These are phyloP conservation scores for Periparus ater DNA, from an alignment of 2,797 vertebrate species.

Conservation along the genomic window DNA sequence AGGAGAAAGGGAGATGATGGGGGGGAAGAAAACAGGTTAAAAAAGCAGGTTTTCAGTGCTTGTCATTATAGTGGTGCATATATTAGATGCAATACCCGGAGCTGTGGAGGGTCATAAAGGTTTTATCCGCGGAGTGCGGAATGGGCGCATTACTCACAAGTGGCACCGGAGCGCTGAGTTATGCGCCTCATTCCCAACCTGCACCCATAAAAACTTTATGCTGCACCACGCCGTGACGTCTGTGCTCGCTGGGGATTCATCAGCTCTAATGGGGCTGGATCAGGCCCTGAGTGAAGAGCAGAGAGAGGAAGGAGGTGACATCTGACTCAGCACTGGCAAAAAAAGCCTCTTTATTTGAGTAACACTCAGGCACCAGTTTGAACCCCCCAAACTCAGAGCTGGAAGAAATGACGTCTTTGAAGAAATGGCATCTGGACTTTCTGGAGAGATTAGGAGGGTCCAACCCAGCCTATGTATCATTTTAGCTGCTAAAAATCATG, in stretches of 20 bases:
- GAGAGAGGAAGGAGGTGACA: neutral
- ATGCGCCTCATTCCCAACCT: constrained; percentile 41
- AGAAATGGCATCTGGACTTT: neutral
- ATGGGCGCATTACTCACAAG: constrained; percentile 62
- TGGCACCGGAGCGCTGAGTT: constrained; percentile 48
- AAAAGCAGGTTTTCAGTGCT: constrained; percentile 54
- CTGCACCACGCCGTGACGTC: neutral
- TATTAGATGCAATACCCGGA: constrained; percentile 13
- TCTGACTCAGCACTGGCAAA: constrained; percentile 44
- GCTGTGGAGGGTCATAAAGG: constrained; percentile 56
- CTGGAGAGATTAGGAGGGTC: neutral
- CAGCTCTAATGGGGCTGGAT: constrained; percentile 13
- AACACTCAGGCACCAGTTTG: accelerated
- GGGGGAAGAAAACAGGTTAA: constrained; percentile 32
- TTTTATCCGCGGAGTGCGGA: constrained; percentile 52
- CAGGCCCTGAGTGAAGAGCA: neutral
- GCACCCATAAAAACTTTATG: constrained; percentile 64
- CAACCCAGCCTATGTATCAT: neutral
- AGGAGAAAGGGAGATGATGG: neutral
- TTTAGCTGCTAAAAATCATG: neutral
- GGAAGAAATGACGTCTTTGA: neutral
- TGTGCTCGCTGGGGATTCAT: neutral
- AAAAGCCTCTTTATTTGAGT: neutral
- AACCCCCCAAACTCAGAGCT: neutral
- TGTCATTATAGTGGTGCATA: constrained; percentile 47